A percentile compares a stretch with the other conserved stretches of the same genome.
phyloP scores from a whole-genome alignment of 2,113 vertebrate species.

The Microcebus jonahi region DNA sequence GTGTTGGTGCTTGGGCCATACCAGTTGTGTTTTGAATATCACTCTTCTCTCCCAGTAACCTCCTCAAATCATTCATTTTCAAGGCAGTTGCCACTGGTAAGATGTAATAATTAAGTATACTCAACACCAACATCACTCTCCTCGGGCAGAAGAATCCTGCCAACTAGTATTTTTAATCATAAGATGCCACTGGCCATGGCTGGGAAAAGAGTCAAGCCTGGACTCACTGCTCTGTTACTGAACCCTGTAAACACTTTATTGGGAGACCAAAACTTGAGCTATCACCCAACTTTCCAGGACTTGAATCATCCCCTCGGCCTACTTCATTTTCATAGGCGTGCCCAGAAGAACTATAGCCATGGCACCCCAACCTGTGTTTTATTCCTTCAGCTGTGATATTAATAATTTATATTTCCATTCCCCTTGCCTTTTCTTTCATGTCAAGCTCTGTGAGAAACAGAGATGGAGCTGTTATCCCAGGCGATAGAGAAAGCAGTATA shows the following conservation, averaged over 20 bases:
- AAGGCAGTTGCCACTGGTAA: conserved; percentile 32
- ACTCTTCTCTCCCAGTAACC: not conserved
- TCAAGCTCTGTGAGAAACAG: not conserved
- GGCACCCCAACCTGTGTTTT: not conserved
- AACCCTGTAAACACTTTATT: not conserved
- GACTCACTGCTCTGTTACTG: conserved; percentile 3
- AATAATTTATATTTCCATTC: not conserved
- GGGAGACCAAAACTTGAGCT: not conserved
- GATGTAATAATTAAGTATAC: not conserved
- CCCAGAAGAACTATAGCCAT: not conserved
- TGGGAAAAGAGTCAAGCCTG: not conserved
- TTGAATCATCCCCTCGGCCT: not conserved
- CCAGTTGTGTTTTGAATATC: not conserved
- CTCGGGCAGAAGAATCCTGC: conserved; percentile 7
- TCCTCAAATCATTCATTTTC: conserved; percentile 30
- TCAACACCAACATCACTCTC: not conserved
- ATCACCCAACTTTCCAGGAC: not conserved
- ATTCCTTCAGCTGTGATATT: not conserved
- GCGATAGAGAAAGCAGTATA: not conserved
- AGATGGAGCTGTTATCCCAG: not conserved
- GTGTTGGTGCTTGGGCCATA: not conserved
- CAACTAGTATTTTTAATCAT: conserved; percentile 8
- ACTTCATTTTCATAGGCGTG: not conserved
- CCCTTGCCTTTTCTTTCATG: not conserved
- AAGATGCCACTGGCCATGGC: not conserved